A percentile compares a stretch with the other conserved stretches of the same genome.
These are phyloP conservation scores for Caenorhabditis remanei DNA, from an alignment of 1,140 invertebrate genomes.

Conservation along the genomic window DNA sequence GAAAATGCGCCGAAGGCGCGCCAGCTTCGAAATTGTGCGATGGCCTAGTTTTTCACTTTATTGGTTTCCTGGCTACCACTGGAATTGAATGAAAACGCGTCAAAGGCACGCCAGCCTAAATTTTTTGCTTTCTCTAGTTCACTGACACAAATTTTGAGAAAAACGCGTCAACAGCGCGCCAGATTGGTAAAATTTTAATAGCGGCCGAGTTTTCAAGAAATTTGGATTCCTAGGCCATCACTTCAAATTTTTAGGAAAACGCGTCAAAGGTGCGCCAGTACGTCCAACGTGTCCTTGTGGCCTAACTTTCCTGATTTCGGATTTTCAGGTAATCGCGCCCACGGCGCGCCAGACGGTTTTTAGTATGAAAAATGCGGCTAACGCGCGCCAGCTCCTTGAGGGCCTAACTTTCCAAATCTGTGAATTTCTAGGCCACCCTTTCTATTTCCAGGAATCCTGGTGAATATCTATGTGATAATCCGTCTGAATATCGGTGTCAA, in stretches of 20 bases:
- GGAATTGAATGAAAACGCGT: no score
- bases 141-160: no score
- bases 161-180: no score
- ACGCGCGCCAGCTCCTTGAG: no score
- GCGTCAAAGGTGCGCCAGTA: neutral
- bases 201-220: no score
- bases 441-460: neutral
- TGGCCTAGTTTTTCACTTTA: neutral
- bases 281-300: neutral
- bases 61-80: no score
- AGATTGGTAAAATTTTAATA: no score
- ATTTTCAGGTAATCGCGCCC: neutral
- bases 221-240: no score
- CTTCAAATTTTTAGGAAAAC: neutral
- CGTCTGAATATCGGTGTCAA: neutral
- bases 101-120: no score
- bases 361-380: neutral
- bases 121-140: no score
- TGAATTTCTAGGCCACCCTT: neutral
- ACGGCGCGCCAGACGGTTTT: no score
- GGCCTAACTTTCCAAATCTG: neutral
- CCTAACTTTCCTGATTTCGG: neutral
- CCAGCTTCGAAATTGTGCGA: neutral
- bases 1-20: neutral
- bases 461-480: conserved; percentile 9